Evolutionary conservation across 2,888 invertebrate genomes (phyloP).

Genomic region (Aethes cnicana): DNA sequence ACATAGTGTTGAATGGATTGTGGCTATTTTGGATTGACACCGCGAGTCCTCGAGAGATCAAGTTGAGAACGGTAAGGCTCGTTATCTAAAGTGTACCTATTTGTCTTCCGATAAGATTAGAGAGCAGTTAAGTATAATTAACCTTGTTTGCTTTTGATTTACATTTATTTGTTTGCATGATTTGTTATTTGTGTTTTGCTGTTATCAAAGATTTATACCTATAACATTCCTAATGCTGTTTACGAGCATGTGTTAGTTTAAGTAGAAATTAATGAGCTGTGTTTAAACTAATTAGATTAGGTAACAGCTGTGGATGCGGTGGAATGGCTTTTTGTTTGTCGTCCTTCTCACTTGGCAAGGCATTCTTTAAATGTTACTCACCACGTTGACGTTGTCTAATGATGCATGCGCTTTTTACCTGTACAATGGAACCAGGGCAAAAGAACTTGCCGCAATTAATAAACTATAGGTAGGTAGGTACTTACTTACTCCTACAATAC

Average conservation of each 20-base stretch:
- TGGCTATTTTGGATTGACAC: slow-evolving; percentile 77
- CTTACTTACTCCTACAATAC: not conserved
- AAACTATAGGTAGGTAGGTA: too few relatives aligned
- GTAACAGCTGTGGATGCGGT: not conserved
- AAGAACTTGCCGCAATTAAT: too few relatives aligned
- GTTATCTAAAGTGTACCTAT: slow-evolving; percentile 32
- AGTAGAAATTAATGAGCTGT: slow-evolving; percentile 19
- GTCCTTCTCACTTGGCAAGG: not conserved
- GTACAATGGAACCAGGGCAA: too few relatives aligned
- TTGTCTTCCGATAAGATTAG: slow-evolving; percentile 27
- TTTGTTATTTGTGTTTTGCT: slow-evolving; percentile 30
- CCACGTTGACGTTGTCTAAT: slow-evolving; percentile 6
- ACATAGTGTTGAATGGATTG: slow-evolving; percentile 77
- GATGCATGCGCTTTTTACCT: not conserved
- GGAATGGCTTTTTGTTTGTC: not conserved
- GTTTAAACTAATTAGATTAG: slow-evolving; percentile 12
- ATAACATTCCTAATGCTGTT: slow-evolving; percentile 20
- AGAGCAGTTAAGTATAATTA: slow-evolving; percentile 29
- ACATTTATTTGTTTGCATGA: slow-evolving; percentile 34
- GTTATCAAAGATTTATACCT: slow-evolving; percentile 26
- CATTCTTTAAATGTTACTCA: slow-evolving; percentile 18
- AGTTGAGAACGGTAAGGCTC: slow-evolving; percentile 76
- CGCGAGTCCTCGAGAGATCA: slow-evolving; percentile 74
- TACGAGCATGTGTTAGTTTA: slow-evolving; percentile 18
- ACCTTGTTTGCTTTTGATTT: slow-evolving; percentile 32